phyloP scores from a whole-genome alignment of 2,797 vertebrate genomes.

The Channa striata region DNA sequence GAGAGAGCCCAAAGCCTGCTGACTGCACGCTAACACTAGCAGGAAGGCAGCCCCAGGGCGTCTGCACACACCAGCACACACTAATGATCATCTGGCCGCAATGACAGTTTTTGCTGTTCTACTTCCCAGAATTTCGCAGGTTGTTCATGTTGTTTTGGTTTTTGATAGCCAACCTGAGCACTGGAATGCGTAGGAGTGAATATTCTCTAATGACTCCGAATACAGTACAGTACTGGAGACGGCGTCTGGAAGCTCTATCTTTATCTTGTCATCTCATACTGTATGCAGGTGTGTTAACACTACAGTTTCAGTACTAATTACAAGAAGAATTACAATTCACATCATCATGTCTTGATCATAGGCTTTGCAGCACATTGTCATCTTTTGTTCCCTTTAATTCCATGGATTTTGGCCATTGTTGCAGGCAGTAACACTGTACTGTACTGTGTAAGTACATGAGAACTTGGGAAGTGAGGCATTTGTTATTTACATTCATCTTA shows the following conservation, averaged over 20 bases:
- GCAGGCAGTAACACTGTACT: no score
- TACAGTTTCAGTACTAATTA: conserved; percentile 13
- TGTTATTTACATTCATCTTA: no score
- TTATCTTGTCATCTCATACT: conserved; percentile 21
- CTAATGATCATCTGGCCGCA: conserved; percentile 35
- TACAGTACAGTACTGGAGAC: background rate
- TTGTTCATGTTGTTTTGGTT: background rate
- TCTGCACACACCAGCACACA: conserved; percentile 40
- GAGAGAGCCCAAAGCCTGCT: conserved; percentile 34
- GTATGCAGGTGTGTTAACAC: conserved; percentile 13
- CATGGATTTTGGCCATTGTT: no score
- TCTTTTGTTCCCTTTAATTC: background rate
- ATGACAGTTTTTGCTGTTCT: conserved; percentile 33
- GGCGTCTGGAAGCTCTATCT: conserved; percentile 1
- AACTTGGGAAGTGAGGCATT: no score
- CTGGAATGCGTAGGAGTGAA: conserved; percentile 13
- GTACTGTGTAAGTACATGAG: no score
- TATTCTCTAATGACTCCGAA: conserved; percentile 1
- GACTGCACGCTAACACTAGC: conserved; percentile 44
- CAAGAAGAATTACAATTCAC: conserved; percentile 3
- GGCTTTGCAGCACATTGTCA: background rate
- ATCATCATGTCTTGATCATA: conserved; percentile 4
- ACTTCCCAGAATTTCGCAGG: background rate
- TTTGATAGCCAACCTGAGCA: background rate
- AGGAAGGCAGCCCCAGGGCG: conserved; percentile 38